Evolutionary conservation across 2,113 vertebrate genomes (phyloP), one percentile per base, ranked within the genome.

Genomic region (Cololabis saira): DNA sequence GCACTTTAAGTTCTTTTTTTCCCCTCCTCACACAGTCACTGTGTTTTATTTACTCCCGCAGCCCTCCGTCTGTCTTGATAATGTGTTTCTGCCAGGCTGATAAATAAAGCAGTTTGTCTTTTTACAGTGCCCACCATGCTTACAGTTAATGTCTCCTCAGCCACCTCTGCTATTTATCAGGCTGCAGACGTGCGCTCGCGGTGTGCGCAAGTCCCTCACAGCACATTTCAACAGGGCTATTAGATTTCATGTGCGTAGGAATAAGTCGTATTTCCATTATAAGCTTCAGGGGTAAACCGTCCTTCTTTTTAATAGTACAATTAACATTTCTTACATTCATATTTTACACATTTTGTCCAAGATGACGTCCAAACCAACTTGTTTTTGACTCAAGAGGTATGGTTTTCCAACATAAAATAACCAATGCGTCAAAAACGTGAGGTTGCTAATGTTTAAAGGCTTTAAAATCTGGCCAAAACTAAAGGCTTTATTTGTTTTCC

Each of bases 51-150:
- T 91, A 92, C 92, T 90, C 83, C 76, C 10, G 47, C 6, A 75
- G 77, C 54, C 61, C 66, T 2, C 80, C 71, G 71, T 73, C 76
- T 67, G 71, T 90, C 85, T 75, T 54, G 22, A 65, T 87, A 87
- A 90, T 85, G 88, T 44, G 41, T 80, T 75, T 74, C 88, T 79
- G 83, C 81, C 88, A 72, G 83, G 55, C 59, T 73, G 83, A 86
- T 84, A 91, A 91, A 93, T 91, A 91, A 92, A 92, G 91, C 88
- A 83, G 89, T 89, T 91, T 84, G 78, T 91, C 87, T 91, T 86
- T 90, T 90, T 89, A 89, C 82, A 63, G 84, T 71, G 83, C 86
- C 88, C 76, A 44, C 53, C 81, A 83, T 82, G 60, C 86, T 92
- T 86, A 85, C 67, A 53, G 78, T 85, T 85, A 85, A 92, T 83